These are phyloP conservation scores for Noctilio leporinus DNA, from an alignment of 2,113 vertebrate genomes.

Conservation along the genomic window DNA sequence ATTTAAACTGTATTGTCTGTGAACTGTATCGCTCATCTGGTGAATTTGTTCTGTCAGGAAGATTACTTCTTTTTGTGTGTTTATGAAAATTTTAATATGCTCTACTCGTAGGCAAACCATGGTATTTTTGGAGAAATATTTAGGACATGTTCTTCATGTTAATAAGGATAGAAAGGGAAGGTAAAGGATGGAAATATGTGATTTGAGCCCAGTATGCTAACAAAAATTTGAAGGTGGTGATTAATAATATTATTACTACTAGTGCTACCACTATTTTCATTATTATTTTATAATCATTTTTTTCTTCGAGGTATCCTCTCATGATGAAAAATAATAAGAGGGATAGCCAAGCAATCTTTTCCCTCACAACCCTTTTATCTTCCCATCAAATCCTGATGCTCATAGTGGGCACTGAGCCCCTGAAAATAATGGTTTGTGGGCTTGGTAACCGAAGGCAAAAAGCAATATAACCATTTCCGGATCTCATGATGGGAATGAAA, in stretches of 20 bases:
- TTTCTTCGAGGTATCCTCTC: neutral
- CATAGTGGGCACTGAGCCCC: conserved; percentile 33
- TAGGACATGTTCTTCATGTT: conserved; percentile 20
- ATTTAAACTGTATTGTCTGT: conserved; percentile 47
- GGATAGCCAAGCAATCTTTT: conserved; percentile 22
- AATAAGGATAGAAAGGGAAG: neutral
- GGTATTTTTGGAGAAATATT: conserved; percentile 41
- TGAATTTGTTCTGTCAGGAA: conserved; percentile 40
- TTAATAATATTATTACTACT: neutral
- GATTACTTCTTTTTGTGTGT: conserved; percentile 15
- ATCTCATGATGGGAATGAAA: conserved; percentile 55
- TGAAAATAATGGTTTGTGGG: conserved; percentile 63
- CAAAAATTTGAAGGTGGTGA: neutral
- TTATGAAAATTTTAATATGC: conserved; percentile 57
- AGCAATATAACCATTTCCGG: conserved; percentile 26
- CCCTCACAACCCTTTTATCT: conserved; percentile 35
- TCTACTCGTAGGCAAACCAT: neutral
- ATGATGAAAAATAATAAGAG: neutral
- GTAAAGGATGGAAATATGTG: neutral
- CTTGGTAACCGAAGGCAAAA: conserved; percentile 53
- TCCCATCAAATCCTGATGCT: conserved; percentile 45
- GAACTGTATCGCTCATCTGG: conserved; percentile 1
- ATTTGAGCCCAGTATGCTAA: conserved; percentile 8
- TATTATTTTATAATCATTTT: conserved; percentile 4
- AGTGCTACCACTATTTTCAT: neutral